A percentile compares a stretch with the other conserved stretches of the same genome.
Evolutionary conservation across 2,113 vertebrate species (phyloP).

Genomic region (Hemicordylus capensis): DNA sequence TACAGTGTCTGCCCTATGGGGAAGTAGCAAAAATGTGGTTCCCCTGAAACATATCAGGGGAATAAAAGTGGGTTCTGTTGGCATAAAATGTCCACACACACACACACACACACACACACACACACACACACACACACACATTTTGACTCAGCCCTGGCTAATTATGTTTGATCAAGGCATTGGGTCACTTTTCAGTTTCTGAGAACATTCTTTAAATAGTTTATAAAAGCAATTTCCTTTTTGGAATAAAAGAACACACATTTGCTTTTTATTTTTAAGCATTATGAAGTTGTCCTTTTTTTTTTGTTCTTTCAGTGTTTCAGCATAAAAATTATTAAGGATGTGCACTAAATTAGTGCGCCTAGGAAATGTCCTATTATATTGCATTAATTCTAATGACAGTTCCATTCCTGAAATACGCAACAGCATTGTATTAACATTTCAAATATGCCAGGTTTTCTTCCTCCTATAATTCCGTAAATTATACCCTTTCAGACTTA

Average conservation of each 20-base stretch:
- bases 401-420: conserved; percentile 12
- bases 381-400: conserved; percentile 31
- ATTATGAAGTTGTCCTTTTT: background rate
- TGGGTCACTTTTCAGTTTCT: background rate
- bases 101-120: background rate
- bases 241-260: background rate
- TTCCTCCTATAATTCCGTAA: conserved; percentile 26
- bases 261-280: conserved; percentile 31
- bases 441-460: conserved; percentile 18
- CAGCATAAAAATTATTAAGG: background rate
- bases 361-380: conserved; percentile 22
- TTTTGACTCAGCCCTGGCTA: background rate
- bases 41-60: background rate
- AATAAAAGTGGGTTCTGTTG: background rate
- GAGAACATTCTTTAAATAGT: conserved; percentile 6
- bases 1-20: background rate
- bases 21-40: background rate
- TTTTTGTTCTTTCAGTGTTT: conserved; percentile 3
- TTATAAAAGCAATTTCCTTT: conserved; percentile 3
- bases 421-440: conserved; percentile 16
- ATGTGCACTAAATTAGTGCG: background rate
- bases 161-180: conserved; percentile 5
- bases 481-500: conserved; percentile 18
- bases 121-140: background rate
- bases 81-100: background rate